phyloP scores from a whole-genome alignment of 2,797 vertebrate genomes.

The Anguilla megastoma region DNA sequence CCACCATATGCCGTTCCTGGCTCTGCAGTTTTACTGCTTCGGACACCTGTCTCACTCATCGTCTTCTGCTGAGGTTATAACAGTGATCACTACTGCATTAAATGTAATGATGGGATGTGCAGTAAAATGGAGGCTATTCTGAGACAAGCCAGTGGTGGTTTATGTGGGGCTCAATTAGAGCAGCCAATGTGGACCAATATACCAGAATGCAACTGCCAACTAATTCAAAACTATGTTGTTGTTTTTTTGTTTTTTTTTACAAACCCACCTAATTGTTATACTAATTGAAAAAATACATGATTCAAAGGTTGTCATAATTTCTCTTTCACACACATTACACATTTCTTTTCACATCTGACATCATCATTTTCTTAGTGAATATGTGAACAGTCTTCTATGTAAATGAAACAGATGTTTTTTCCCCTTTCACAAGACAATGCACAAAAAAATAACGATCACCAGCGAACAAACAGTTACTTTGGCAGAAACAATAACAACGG shows the following conservation, averaged over 20 bases:
- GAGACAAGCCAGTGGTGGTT: constrained; percentile 2
- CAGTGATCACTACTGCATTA: constrained; percentile 26
- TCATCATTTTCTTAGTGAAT: neutral
- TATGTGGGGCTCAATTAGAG: neutral
- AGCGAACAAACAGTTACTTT: neutral
- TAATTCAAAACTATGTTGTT: neutral
- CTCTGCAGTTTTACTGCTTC: constrained; percentile 20
- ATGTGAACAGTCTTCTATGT: neutral
- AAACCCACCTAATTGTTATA: neutral
- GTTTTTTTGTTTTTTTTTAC: neutral
- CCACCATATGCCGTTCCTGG: neutral
- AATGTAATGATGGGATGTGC: constrained; percentile 26
- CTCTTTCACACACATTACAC: neutral
- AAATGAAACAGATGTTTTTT: neutral
- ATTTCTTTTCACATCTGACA: neutral
- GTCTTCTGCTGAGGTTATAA: constrained; percentile 20
- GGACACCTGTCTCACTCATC: constrained; percentile 32
- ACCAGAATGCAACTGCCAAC: neutral
- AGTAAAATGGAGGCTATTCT: constrained; percentile 28
- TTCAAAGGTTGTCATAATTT: neutral
- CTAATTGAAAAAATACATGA: neutral
- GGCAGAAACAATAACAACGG: neutral
- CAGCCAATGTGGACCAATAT: neutral
- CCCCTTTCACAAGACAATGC: neutral
- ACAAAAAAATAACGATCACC: neutral